Base-by-base conservation (phyloP, 2,888 invertebrate genomes). In the Microctonus hyperodae region DNA sequence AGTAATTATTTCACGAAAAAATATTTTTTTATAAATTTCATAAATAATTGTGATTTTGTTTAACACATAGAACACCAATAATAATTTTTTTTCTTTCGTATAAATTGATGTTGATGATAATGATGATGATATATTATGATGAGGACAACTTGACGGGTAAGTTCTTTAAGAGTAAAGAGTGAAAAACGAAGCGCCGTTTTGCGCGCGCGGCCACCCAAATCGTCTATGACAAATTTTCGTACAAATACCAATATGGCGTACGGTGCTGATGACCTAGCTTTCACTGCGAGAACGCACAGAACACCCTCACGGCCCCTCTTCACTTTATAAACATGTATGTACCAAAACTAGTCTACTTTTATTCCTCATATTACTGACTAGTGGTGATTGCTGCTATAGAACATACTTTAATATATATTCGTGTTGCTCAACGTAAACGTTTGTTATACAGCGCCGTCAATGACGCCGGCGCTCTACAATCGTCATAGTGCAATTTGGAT, bases 391-490 rank as follows among this genome's bases (percentile, higher is more conserved):
- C 28, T 28, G 7, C 28, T 40, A n/a, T 44, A 44, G n/a, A 37
- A n/a, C 16, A 9, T 44, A 44, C 44, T 44, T 16, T 44, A 16
- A 16, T 44, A 44, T n/a, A 16, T 44, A 44, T 44, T 44, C 16
- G 7, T 44, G 44, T 44, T 44, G 28, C 28, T 28, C 44, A 16
- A 16, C 44, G 16, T 9, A 44, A 44, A 44, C 16, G 28, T 7
- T 7, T n/a, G 63, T 44, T n/a, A n/a, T n/a, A 22, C 50, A 50
- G 48, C 53, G 48, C 37, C 77, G 74, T 77, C 81, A 80, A 76
- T 80, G 81, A 73, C 74, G 74, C 74, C 74, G 73, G 77, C 78
- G 81, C 81, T 74, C 25, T 28, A 74, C 74, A 76, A 75, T 75
- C 74, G 70, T 22, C 51, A 16, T 31, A 28, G 7, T 74, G 73